A percentile compares a stretch with the other conserved stretches of the same genome.
These are phyloP conservation scores for Gila robusta DNA, from an alignment of 2,797 vertebrate genomes.

Conservation along the genomic window DNA sequence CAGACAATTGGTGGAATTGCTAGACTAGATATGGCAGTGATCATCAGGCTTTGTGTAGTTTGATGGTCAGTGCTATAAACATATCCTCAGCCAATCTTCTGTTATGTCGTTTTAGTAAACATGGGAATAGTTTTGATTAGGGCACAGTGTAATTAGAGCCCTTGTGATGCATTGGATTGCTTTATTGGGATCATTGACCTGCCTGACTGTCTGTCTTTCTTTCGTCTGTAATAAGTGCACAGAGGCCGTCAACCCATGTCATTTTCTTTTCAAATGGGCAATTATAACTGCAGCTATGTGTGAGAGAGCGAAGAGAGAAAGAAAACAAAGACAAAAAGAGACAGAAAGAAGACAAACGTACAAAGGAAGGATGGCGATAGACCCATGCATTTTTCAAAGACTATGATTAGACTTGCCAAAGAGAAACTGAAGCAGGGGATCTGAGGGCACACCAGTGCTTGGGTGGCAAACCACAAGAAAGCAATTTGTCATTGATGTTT, in stretches of 20 bases:
- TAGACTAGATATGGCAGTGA: background rate
- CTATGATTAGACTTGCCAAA: conserved; percentile 56
- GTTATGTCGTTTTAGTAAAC: conserved; percentile 51
- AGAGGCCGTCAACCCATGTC: conserved; percentile 31
- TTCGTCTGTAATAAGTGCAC: conserved; percentile 33
- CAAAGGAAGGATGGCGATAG: conserved; percentile 4
- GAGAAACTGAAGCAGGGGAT: conserved; percentile 45
- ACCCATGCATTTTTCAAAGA: conserved; percentile 53
- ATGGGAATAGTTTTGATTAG: conserved; percentile 53
- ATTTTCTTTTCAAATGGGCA: conserved; percentile 53
- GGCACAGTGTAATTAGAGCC: conserved; percentile 39
- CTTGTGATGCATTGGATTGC: conserved; percentile 18
- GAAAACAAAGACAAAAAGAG: conserved; percentile 18
- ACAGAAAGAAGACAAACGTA: background rate
- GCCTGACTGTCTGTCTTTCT: conserved; percentile 24
- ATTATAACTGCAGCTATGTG: conserved; percentile 35
- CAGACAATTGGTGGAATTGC: conserved; percentile 1
- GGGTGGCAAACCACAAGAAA: conserved; percentile 51
- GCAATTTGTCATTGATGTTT: conserved; percentile 53
- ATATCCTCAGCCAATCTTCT: conserved; percentile 12
- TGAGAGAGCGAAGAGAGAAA: conserved; percentile 25
- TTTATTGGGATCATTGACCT: conserved; percentile 36
- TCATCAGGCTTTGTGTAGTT: background rate
- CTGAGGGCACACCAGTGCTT: conserved; percentile 53
- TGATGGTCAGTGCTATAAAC: conserved; percentile 41